A percentile compares a stretch with the other conserved stretches of the same genome.
These are phyloP conservation scores for Oryzias curvinotus DNA, from an alignment of 2,113 vertebrate genomes.

Conservation along the genomic window DNA sequence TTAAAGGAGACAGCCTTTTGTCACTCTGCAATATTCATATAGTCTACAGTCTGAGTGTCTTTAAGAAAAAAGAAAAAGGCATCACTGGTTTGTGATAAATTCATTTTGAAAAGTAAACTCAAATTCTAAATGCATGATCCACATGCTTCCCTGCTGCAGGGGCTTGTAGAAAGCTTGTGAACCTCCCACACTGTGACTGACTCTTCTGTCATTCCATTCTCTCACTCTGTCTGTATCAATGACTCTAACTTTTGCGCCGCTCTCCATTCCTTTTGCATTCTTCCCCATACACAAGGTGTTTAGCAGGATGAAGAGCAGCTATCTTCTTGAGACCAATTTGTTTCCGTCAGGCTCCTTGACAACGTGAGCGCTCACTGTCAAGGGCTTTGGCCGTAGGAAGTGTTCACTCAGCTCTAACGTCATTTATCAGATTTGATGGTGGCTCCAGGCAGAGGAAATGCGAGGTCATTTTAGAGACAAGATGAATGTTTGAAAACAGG, in stretches of 20 bases:
- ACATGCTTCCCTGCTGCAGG: too few relatives aligned
- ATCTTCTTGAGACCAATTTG: constrained; percentile 27
- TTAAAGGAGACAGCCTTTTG: too few relatives aligned
- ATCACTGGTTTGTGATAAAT: too few relatives aligned
- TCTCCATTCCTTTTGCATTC: neutral
- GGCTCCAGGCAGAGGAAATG: neutral
- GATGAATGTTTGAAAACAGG: neutral
- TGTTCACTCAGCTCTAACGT: constrained; percentile 10
- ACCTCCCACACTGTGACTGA: neutral
- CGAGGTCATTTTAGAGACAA: neutral
- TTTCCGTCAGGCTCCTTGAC: constrained; percentile 13
- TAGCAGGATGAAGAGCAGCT: constrained; percentile 4
- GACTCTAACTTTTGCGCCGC: constrained; percentile 1
- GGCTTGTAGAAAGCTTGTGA: too few relatives aligned
- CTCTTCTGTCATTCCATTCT: constrained; percentile 14
- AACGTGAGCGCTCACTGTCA: neutral
- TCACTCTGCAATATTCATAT: too few relatives aligned
- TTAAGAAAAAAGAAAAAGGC: too few relatives aligned
- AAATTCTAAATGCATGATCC: too few relatives aligned
- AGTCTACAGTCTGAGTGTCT: too few relatives aligned
- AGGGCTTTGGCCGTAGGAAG: constrained; percentile 39
- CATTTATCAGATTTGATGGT: constrained; percentile 15
- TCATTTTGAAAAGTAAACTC: too few relatives aligned
- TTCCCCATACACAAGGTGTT: constrained; percentile 10
- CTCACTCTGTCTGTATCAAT: neutral